Evolutionary conservation across 1,140 invertebrate genomes (phyloP).

Genomic region (Pachypsylla venusta): DNA sequence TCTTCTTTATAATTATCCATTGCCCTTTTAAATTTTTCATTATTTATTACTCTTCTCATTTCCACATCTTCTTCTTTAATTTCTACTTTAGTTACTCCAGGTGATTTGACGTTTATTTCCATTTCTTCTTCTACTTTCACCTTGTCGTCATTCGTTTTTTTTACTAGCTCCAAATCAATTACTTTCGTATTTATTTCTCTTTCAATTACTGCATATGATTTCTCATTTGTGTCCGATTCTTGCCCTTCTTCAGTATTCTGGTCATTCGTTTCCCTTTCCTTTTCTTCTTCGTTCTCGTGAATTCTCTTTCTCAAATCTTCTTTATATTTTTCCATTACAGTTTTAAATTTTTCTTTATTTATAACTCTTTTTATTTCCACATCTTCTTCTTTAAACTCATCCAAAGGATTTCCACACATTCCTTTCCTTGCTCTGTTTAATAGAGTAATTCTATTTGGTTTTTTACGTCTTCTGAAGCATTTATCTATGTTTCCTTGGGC

Average conservation of each 20-base stretch:
- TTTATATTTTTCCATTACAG: neutral
- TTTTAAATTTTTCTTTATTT: neutral
- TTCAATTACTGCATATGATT: neutral
- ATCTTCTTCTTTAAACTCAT: neutral
- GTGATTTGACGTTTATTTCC: too few species aligned
- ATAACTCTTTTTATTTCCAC: neutral
- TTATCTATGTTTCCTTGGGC: conserved; percentile 4
- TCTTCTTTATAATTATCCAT: neutral
- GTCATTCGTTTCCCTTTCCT: neutral
- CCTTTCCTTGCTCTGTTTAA: neutral
- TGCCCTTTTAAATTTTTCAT: neutral
- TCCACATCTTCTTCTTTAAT: neutral
- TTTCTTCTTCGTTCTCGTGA: neutral
- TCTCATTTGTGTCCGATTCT: neutral
- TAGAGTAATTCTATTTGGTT: neutral
- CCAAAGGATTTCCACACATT: neutral
- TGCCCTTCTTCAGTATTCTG: neutral
- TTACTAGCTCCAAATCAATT: too few species aligned
- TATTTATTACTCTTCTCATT: neutral
- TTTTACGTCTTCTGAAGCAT: neutral
- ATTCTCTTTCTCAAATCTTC: neutral
- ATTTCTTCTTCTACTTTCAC: too few species aligned
- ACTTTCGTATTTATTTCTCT: too few species aligned
- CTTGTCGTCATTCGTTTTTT: too few species aligned
- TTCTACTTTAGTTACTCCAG: too few species aligned